phyloP scores from a whole-genome alignment of 2,888 invertebrate genomes.

The Deilephila elpenor region DNA sequence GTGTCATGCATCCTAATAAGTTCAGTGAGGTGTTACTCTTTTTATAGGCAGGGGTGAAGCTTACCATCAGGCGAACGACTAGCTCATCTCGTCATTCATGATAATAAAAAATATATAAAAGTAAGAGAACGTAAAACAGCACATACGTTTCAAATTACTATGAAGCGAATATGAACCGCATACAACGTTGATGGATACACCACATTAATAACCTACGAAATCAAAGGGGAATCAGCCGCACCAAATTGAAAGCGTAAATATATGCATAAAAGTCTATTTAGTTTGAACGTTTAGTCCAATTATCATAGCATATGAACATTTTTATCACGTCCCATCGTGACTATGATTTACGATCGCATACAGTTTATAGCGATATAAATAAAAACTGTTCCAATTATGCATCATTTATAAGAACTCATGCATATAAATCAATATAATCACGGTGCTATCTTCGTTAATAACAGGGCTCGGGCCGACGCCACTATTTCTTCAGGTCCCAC shows the following conservation, averaged over 20 bases:
- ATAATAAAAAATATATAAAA: neutral
- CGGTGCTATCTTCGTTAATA: constrained; percentile 62
- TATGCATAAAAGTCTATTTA: constrained; percentile 25
- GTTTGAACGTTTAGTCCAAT: constrained; percentile 19
- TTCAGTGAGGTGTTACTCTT: too few species aligned
- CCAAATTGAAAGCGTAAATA: constrained; percentile 17
- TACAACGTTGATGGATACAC: constrained; percentile 14
- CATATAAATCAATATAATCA: constrained; percentile 78
- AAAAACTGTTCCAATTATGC: constrained; percentile 70
- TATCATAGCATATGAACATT: constrained; percentile 50
- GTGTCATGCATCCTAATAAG: too few species aligned
- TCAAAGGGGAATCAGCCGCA: constrained; percentile 12
- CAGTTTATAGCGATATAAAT: constrained; percentile 64
- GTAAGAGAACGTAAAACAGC: neutral
- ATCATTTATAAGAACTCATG: constrained; percentile 74
- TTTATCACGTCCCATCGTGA: constrained; percentile 54
- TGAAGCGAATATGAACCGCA: neutral
- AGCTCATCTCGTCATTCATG: too few species aligned
- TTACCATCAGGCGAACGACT: too few species aligned
- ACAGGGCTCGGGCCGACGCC: constrained; percentile 48
- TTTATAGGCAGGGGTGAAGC: too few species aligned
- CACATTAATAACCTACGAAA: constrained; percentile 2
- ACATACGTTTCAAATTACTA: neutral
- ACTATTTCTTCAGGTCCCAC: constrained; percentile 18
- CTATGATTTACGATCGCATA: constrained; percentile 67